These are phyloP conservation scores for Trichomycterus rosablanca DNA, from an alignment of 2,113 vertebrate genomes.

Conservation along the genomic window DNA sequence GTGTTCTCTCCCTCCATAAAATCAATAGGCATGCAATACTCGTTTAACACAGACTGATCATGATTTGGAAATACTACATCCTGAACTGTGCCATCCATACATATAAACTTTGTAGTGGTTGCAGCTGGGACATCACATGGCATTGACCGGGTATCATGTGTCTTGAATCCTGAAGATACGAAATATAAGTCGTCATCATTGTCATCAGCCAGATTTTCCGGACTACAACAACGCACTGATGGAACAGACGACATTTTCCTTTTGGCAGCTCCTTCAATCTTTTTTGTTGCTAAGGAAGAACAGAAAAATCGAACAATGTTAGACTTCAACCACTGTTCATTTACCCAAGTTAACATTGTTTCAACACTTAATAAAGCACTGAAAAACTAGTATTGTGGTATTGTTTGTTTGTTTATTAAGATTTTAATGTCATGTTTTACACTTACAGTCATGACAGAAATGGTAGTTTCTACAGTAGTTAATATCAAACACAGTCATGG, in stretches of 20 bases:
- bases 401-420: no score
- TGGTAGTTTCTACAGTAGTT: no score
- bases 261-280: background rate
- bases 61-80: conserved; percentile 21
- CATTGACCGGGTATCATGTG: conserved; percentile 19
- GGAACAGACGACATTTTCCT: background rate
- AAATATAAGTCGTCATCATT: conserved; percentile 9
- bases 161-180: conserved; percentile 12
- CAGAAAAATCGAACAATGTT: no score
- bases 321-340: no score
- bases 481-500: no score
- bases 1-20: conserved; percentile 26
- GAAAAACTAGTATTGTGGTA: no score
- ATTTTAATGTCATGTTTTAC: no score
- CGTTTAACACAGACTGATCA: conserved; percentile 26
- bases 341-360: background rate
- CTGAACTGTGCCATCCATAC: conserved; percentile 38
- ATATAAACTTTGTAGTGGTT: conserved; percentile 32
- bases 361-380: background rate
- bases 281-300: background rate
- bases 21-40: conserved; percentile 55
- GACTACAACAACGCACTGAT: background rate
- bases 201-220: background rate
- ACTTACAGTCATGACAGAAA: no score
- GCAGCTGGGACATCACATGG: conserved; percentile 28